Conservation (phyloP, 2,113 vertebrate genomes). For the Variabilichromis moorii region DNA sequence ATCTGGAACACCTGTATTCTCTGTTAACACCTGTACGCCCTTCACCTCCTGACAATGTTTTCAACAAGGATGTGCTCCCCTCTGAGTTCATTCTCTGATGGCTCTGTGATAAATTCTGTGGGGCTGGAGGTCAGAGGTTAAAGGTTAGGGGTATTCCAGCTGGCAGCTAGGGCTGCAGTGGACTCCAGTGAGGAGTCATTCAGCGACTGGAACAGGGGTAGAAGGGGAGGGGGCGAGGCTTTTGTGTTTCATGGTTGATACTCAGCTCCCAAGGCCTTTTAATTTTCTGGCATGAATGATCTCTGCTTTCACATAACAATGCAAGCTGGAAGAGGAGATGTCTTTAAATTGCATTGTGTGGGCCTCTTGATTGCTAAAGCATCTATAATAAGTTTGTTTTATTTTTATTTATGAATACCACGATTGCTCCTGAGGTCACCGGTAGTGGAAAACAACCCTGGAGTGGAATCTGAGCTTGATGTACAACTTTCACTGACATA, state of each 20-base stretch:
- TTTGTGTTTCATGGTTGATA: neutral
- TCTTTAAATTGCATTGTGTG: neutral
- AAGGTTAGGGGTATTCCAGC: constrained; percentile 72
- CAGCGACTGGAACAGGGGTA: constrained; percentile 33
- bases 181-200: constrained; percentile 66
- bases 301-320: neutral
- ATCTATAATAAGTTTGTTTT: neutral
- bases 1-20: constrained; percentile 44
- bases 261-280: neutral
- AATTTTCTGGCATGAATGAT: neutral
- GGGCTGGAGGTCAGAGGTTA: constrained; percentile 45
- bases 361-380: neutral
- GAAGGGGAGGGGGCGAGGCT: neutral
- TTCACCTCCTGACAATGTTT: neutral
- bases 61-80: constrained; percentile 14
- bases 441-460: neutral
- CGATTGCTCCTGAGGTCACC: neutral
- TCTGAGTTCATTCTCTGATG: constrained; percentile 5
- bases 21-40: constrained; percentile 22
- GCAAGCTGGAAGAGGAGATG: neutral
- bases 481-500: neutral
- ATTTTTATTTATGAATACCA: neutral
- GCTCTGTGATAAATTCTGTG: constrained; percentile 43
- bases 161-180: constrained; percentile 65
- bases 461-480: neutral